phyloP scores from a whole-genome alignment of 2,797 vertebrate species.

The Cephalopachus bancanus region DNA sequence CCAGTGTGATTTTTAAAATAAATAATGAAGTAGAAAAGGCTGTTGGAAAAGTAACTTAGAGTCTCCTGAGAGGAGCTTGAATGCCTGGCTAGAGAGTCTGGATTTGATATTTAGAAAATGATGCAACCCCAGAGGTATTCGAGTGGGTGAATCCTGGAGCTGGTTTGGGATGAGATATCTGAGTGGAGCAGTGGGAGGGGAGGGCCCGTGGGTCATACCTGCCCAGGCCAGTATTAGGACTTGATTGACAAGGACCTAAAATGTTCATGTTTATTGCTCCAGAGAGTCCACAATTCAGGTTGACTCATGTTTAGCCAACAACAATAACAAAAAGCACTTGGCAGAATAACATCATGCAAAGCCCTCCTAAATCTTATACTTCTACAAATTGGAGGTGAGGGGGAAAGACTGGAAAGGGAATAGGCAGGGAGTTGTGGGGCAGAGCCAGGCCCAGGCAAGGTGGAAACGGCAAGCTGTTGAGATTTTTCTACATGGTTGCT shows the following conservation, averaged over 20 bases:
- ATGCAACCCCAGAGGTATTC: neutral
- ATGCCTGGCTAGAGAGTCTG: neutral
- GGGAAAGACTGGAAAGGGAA: too few relatives aligned
- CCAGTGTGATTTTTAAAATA: neutral
- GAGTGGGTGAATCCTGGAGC: too few relatives aligned
- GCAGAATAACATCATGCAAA: neutral
- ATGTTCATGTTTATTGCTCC: neutral
- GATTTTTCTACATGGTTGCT: neutral
- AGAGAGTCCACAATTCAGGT: neutral
- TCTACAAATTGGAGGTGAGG: neutral
- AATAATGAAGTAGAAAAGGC: neutral
- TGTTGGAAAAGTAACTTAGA: neutral
- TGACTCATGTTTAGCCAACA: neutral
- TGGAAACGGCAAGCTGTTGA: neutral
- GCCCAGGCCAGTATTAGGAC: neutral
- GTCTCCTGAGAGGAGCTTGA: neutral
- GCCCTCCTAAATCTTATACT: neutral
- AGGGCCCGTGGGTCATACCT: neutral
- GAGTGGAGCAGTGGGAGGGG: neutral
- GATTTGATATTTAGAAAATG: neutral
- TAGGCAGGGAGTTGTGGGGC: rapidly evolving
- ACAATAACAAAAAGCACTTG: neutral
- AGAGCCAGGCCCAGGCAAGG: neutral
- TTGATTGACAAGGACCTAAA: neutral
- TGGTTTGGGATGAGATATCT: neutral